Evolutionary conservation across 2,888 invertebrate genomes (phyloP).

Genomic region (Corbicula japonica): DNA sequence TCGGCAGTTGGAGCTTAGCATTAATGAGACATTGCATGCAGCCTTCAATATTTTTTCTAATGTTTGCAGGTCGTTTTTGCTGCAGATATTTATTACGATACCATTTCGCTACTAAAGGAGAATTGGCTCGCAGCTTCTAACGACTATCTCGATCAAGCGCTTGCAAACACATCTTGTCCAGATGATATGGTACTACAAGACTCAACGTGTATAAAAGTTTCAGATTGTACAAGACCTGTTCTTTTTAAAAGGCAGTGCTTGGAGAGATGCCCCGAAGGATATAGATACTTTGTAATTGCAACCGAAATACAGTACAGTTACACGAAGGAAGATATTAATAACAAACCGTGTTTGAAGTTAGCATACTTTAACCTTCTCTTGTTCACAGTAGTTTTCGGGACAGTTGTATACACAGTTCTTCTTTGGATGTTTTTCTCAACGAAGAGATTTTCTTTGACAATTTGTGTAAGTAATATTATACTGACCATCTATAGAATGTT

Average conservation of each 20-base stretch:
- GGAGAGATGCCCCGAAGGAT: background rate
- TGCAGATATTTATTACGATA: too few species aligned
- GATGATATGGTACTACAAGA: slow-evolving; percentile 1
- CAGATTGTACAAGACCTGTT: slow-evolving; percentile 6
- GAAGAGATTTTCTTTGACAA: background rate
- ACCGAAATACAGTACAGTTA: background rate
- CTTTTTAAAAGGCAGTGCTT: background rate
- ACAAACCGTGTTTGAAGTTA: background rate
- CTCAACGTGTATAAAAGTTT: slow-evolving; percentile 11
- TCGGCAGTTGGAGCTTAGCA: background rate
- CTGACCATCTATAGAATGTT: too few species aligned
- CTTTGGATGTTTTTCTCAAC: slow-evolving; percentile 1
- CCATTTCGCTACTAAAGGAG: too few species aligned
- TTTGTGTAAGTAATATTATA: background rate
- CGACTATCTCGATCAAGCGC: background rate
- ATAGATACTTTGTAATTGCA: background rate
- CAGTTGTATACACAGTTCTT: background rate
- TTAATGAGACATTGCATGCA: background rate
- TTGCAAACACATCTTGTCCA: background rate
- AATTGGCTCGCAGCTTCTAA: too few species aligned
- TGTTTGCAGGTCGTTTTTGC: background rate
- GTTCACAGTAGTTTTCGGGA: background rate
- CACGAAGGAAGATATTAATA: background rate
- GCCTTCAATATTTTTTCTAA: background rate
- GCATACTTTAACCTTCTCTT: background rate